Base-by-base conservation (phyloP, 1,140 invertebrate species). In the Heliconius melpomene region DNA sequence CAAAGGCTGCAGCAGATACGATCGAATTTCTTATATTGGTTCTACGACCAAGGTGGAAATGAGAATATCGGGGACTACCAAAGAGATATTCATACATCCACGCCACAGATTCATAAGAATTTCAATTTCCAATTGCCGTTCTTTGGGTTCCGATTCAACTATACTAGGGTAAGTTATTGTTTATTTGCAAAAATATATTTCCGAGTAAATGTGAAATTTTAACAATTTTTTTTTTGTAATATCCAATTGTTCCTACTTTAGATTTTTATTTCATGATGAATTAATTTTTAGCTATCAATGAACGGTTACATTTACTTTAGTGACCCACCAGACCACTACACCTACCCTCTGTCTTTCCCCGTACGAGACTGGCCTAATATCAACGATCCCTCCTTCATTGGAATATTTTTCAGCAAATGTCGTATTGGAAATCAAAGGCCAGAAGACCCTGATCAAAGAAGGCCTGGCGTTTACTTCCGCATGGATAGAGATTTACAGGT, bases 111-210 rank as follows among this genome's bases (percentile, higher is more conserved):
- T 29, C 97, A 98, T 89, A 98, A 98, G 89, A 98, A 98, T 87
- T 96, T 98, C 80, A 98, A 98, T 88, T 99, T 99, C 87, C 98
- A 98, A 85, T 92, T 99, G 71, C 98, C 98, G 0, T 99, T 98
- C 94, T 99, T 97, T 88, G 98, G 98, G 1, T 99, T 99, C 85
- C 96, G 98, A 83, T 99, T 97, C 88, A 99, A 99, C 94, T 99
- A 99, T 85, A 98, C 98, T 0, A 96, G 98, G 93, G 98, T 99
- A 89, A 95, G 95, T n/a, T 72, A 72, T 57, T 57, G 8, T 57
- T 57, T 57, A 57, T n/a, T 57, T 20, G 8, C 3, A n/a, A 20
- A 52, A 16, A 52, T 46, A 46, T 3, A 46, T 46, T 46, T 46
- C 13, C 11, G 40, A 46, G 40, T 40, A 40, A n/a, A n/a, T n/a